Evolutionary conservation across 2,888 invertebrate species (phyloP).

Genomic region (Heliconius cydno): DNA sequence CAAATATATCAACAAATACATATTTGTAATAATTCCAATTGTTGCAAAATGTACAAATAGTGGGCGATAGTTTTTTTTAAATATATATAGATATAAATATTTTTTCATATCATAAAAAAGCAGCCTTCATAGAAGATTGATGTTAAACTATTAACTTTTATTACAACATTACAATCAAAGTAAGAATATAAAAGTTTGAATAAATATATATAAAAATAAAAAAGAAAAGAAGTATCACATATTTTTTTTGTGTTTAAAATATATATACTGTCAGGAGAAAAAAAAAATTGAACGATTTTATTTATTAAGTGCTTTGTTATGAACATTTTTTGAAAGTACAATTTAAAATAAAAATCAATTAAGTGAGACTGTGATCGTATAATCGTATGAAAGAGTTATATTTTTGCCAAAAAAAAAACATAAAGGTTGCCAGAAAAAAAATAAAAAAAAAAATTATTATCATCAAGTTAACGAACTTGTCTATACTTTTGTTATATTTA

Average conservation of each 20-base stretch:
- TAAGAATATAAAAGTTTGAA: neutral
- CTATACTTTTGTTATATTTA: neutral
- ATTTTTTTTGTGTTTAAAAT: too few relatives aligned
- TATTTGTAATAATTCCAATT: too few relatives aligned
- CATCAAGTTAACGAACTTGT: neutral
- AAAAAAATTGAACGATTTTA: neutral
- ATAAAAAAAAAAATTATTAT: neutral
- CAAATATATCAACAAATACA: too few relatives aligned
- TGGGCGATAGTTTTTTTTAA: neutral
- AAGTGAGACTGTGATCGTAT: too few relatives aligned
- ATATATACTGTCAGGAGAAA: neutral
- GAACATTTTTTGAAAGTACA: too few relatives aligned
- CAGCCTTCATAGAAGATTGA: neutral
- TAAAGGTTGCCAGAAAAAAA: too few relatives aligned
- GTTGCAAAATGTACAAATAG: neutral
- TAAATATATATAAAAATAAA: neutral
- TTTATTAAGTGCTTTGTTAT: neutral
- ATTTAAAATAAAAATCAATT: too few relatives aligned
- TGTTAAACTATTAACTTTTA: slow-evolving; percentile 8
- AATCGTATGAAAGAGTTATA: too few relatives aligned
- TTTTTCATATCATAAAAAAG: neutral
- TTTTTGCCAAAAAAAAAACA: too few relatives aligned
- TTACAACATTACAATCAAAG: neutral
- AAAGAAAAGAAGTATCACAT: neutral
- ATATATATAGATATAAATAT: neutral